Base-by-base conservation (phyloP, 2,797 vertebrate species). In the Scolopax rusticola region DNA sequence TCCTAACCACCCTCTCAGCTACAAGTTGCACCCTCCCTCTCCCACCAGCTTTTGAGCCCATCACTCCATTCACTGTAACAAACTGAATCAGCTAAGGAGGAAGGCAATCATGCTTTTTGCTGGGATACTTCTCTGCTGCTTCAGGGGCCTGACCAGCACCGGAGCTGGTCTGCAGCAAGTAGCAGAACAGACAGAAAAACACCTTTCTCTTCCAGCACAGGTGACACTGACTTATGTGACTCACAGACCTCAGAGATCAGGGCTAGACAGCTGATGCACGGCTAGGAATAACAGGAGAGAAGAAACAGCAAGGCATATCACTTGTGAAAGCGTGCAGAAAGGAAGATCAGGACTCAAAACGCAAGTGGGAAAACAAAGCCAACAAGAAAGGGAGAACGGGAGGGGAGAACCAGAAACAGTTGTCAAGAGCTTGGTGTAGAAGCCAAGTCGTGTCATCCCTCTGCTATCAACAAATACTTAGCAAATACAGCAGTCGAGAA, bases 331-430 rank as follows among this genome's bases (percentile, higher is more conserved):
- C 1, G 3, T 2, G 14, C 60, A 82, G 51, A 85, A 89, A 84
- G 41, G 53, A 81, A 79, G 59, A 79, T n/a, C 25, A 61, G 30
- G 67, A 89, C n/a, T 74, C 36, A 45, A 87, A 95, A n/a, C 3
- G 19, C 64, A 87, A 87, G 36, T 6, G 15, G 23, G 23, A 74
- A 90, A 91, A 74, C 30, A 59, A 59, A 85, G 84, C 57, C 76
- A 88, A 59, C 3, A 12, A 64, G 57, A 88, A 60, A 77, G 15
- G 36, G 23, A 77, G 53, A 87, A 92, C 7, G 60, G 56, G 56
- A 90, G 41, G 87, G 71, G 41, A 90, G 50, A 94, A 94, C 92
- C 59, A 85, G 9, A 75, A 94, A 84, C 73, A 90, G 41, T 54
- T 91, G 65, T 73, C 68, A 84, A 70, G 30, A 91, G 53, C 14